Conservation (phyloP, 1,140 invertebrate genomes). For the Musca vetustissima region DNA sequence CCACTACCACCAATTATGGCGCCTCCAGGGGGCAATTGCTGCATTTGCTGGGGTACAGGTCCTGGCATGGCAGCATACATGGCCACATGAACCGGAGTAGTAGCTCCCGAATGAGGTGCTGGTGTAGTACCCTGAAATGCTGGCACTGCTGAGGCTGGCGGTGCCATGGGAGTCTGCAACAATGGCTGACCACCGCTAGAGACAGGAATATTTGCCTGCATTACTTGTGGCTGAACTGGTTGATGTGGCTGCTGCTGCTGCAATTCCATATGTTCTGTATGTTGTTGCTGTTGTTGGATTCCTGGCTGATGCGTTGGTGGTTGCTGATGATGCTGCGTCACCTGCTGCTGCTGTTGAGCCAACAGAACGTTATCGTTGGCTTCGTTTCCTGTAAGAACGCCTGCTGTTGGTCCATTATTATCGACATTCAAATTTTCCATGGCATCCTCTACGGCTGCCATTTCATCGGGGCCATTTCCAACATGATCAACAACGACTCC, state of each 20-base stretch:
- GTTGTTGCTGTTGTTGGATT: neutral
- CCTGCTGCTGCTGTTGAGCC: slow-evolving; percentile 29
- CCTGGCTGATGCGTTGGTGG: slow-evolving; percentile 25
- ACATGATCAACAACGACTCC: slow-evolving; percentile 26
- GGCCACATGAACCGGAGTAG: slow-evolving; percentile 51
- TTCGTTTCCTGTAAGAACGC: slow-evolving; percentile 27
- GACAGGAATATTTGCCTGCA: neutral
- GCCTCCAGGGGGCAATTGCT: slow-evolving; percentile 23
- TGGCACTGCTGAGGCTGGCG: slow-evolving; percentile 16
- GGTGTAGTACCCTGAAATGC: slow-evolving; percentile 30
- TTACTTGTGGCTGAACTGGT: slow-evolving; percentile 17
- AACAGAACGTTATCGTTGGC: slow-evolving; percentile 12
- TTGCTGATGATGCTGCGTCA: slow-evolving; percentile 29
- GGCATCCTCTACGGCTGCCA: slow-evolving; percentile 45
- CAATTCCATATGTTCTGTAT: too few relatives aligned
- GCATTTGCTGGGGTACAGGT: slow-evolving; percentile 47
- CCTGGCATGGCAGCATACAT: slow-evolving; percentile 55
- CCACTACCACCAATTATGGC: slow-evolving; percentile 25
- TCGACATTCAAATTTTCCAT: slow-evolving; percentile 43
- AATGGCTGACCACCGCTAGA: neutral
- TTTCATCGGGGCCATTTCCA: slow-evolving; percentile 32
- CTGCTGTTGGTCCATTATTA: slow-evolving; percentile 18
- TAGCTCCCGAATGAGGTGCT: slow-evolving; percentile 32
- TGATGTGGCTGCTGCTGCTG: slow-evolving; percentile 27
- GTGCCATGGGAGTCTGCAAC: slow-evolving; percentile 29